Conservation (phyloP, 2,113 vertebrate species). For the Mungos mungo region DNA sequence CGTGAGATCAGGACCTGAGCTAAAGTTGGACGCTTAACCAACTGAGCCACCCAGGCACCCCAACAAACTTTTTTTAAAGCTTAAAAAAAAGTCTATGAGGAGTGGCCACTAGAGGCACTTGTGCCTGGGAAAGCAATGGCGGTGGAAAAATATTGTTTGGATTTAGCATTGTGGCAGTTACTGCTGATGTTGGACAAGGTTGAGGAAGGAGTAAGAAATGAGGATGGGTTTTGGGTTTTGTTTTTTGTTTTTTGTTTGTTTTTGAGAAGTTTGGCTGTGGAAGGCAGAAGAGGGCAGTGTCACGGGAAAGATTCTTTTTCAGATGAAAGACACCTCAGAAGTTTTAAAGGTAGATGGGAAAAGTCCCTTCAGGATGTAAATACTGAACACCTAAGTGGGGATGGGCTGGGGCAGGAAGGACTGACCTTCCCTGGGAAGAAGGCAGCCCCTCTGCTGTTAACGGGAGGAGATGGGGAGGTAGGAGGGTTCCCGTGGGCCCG, state of each 20-base stretch:
- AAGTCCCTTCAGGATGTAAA: background rate
- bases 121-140: background rate
- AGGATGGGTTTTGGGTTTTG: background rate
- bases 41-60: too few species aligned
- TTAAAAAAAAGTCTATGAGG: background rate
- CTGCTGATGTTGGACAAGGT: background rate
- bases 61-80: too few species aligned
- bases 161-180: background rate
- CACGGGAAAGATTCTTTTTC: background rate
- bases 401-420: background rate
- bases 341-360: background rate
- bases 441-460: background rate
- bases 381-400: background rate
- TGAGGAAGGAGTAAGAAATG: background rate
- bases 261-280: background rate
- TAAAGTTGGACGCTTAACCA: too few species aligned
- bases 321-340: background rate
- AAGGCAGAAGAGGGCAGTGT: background rate
- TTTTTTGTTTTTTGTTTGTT: background rate
- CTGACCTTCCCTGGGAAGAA: background rate
- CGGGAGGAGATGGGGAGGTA: background rate
- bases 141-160: background rate
- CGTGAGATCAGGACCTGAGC: too few species aligned
- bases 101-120: background rate
- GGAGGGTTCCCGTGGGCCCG: background rate